Conservation (phyloP, 2,113 vertebrate genomes). For the Barnardius zonarius region DNA sequence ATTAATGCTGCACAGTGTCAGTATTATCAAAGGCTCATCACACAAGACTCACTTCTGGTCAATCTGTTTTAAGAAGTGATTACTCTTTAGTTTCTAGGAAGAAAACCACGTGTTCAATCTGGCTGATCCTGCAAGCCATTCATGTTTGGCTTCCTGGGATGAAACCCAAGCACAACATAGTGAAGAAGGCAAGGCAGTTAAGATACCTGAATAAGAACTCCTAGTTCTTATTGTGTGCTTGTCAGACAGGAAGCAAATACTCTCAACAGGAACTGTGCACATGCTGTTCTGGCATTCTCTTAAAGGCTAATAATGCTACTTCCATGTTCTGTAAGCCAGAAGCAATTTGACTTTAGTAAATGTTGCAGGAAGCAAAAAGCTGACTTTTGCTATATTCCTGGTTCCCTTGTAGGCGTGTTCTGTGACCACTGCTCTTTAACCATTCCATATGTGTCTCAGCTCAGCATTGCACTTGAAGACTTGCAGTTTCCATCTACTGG, state of each 20-base stretch:
- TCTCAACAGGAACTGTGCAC: not conserved
- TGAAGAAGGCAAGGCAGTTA: not conserved
- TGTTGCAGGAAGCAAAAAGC: not conserved
- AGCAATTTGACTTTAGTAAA: not conserved
- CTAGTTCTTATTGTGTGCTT: not conserved
- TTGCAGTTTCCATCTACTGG: not conserved
- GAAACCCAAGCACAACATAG: not conserved
- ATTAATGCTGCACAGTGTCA: not conserved
- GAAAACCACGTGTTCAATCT: accelerated
- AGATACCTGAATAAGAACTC: not conserved
- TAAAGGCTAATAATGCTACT: not conserved
- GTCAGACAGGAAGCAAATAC: not conserved
- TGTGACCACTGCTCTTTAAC: not conserved
- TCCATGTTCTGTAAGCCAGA: not conserved
- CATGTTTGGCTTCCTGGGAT: not conserved
- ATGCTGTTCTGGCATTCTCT: not conserved
- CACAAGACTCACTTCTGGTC: not conserved
- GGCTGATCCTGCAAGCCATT: not conserved
- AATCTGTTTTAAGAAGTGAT: not conserved
- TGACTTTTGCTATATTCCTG: not conserved
- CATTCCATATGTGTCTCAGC: not conserved
- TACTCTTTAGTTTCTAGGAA: not conserved
- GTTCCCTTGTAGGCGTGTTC: not conserved
- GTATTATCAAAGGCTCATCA: not conserved
- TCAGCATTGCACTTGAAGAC: not conserved